Base-by-base conservation (phyloP, 2,888 invertebrate genomes). In the Eudemis profundana region DNA sequence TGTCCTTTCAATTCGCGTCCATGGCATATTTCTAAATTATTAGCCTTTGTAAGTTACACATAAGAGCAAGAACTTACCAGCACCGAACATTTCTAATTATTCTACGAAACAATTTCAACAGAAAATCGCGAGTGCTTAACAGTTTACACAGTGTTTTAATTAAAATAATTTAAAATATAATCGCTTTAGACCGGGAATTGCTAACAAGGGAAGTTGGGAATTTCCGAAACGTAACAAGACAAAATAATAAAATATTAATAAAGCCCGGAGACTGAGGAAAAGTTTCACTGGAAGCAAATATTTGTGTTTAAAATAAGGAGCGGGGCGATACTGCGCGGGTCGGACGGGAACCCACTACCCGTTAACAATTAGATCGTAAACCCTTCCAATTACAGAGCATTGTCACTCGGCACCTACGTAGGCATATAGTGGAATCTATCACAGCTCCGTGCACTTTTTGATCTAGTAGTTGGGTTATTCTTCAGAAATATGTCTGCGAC, bases 221-320 rank as follows among this genome's bases (percentile, higher is more conserved):
- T 87, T 88, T 86, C 78, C 81, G 83, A 83, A 89, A 87, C 82
- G 85, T 79, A 81, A 89, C 89, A 90, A 92, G 91, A 92, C 91
- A 92, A 90, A 91, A 92, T 92, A 92, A 92, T 92, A 92, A 90
- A 92, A 92, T 91, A 92, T 92, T 91, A 92, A 92, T 92, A 92
- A 90, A 83, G 89, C 86, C 81, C 81, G 84, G 86, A 89, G 90
- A 90, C 86, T 85, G 76, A 80, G 84, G 85, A 89, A 90, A 92
- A 92, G 90, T 92, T 91, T 87, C 85, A 85, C 85, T 78, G 74
- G 71, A 69, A 69, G 79, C 86, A 90, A 92, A 92, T 92, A 90
- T 92, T 92, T 92, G 89, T 90, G 86, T 92, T 92, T 89, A 77
- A 92, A 92, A 92, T 92, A 91, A 91, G 83, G 82, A 80, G 78